phyloP scores from a whole-genome alignment of 2,113 vertebrate genomes.

The Colaptes auratus region DNA sequence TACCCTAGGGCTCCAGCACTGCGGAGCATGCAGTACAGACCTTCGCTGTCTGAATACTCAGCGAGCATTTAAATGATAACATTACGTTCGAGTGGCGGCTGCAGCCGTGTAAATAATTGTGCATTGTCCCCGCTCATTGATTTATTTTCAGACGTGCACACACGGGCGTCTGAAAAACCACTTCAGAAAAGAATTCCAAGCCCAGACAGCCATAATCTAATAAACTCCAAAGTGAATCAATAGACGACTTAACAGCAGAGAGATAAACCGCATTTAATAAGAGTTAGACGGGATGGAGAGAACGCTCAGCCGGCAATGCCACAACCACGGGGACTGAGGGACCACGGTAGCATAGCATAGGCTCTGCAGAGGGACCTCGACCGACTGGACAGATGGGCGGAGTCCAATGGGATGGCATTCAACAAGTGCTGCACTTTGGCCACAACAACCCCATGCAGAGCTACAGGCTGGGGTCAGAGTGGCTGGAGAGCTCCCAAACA shows the following conservation, averaged over 20 bases:
- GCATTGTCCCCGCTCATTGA: constrained; percentile 49
- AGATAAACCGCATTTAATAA: constrained; percentile 69
- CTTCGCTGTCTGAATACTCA: constrained; percentile 56
- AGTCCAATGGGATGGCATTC: no score
- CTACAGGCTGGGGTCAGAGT: no score
- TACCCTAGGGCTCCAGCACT: constrained; percentile 57
- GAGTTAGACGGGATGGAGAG: constrained; percentile 26
- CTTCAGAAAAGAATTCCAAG: constrained; percentile 46
- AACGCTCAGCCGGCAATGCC: background rate
- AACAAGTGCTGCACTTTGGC: no score
- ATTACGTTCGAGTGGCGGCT: constrained; percentile 57
- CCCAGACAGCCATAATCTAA: constrained; percentile 66
- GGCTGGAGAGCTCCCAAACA: no score
- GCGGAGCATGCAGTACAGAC: constrained; percentile 46
- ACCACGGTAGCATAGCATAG: background rate
- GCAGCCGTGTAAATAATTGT: constrained; percentile 65
- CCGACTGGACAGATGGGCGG: no score
- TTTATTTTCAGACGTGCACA: constrained; percentile 50
- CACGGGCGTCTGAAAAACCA: background rate
- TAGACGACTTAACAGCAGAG: constrained; percentile 58
- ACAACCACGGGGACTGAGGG: background rate
- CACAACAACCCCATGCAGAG: no score
- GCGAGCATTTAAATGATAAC: constrained; percentile 65
- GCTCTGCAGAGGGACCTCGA: no score
- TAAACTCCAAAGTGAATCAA: constrained; percentile 68